Evolutionary conservation across 2,113 vertebrate species (phyloP).

Genomic region (Osmerus mordax): DNA sequence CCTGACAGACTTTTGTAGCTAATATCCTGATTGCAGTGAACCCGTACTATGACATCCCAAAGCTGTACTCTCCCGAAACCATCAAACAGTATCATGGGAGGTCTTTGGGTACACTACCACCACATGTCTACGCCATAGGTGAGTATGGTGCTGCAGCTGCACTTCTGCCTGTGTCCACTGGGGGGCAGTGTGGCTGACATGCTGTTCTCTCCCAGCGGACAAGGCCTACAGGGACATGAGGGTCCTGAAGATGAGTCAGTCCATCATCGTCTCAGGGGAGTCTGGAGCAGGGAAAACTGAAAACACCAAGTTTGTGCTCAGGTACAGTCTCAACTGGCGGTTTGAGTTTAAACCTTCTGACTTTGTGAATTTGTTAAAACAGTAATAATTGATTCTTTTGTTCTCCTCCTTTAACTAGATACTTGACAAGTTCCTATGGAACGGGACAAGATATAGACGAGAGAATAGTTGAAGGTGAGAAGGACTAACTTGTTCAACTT

Average conservation of each 20-base stretch:
- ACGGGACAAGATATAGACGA: slow-evolving; percentile 97
- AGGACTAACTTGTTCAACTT: no score
- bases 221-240: slow-evolving; percentile 98
- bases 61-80: slow-evolving; percentile 85
- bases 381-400: neutral
- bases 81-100: slow-evolving; percentile 88
- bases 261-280: slow-evolving; percentile 96
- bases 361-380: neutral
- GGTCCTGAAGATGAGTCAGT: slow-evolving; percentile 96
- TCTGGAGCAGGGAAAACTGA: slow-evolving; percentile 98
- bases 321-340: slow-evolving; percentile 63
- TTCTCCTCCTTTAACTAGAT: slow-evolving; percentile 65
- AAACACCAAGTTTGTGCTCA: slow-evolving; percentile 97
- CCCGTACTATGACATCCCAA: slow-evolving; percentile 93
- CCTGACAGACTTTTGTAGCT: slow-evolving; percentile 91
- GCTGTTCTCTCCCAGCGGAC: slow-evolving; percentile 76
- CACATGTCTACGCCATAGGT: slow-evolving; percentile 96
- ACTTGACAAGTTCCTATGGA: slow-evolving; percentile 92
- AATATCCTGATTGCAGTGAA: slow-evolving; percentile 98
- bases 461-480: slow-evolving; percentile 92
- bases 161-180: slow-evolving; percentile 10
- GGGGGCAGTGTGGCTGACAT: slow-evolving; percentile 6
- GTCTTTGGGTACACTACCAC: slow-evolving; percentile 91
- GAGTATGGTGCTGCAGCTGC: slow-evolving; percentile 36
- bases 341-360: neutral